Percentiles rank a stretch among this genome's conserved stretches.
Evolutionary conservation across 1,140 invertebrate species (phyloP).

Genomic region (Drosophila chauvacae): DNA sequence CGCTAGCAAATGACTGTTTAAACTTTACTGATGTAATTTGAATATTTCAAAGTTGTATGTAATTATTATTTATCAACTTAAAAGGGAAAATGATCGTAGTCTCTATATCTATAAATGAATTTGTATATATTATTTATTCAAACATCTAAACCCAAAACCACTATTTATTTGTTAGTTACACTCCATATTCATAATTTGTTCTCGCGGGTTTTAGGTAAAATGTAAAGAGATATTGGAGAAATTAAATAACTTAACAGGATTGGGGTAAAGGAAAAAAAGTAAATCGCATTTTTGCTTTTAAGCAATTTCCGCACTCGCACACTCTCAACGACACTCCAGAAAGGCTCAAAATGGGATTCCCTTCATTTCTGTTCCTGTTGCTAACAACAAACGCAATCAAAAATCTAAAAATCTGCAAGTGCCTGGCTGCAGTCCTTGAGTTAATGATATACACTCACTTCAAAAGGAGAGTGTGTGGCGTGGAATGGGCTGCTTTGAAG

Average conservation of each 20-base stretch:
- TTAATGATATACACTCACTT: conserved; percentile 82
- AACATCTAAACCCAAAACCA: neutral
- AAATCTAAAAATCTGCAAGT: conserved; percentile 72
- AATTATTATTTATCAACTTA: neutral
- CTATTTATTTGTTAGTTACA: neutral
- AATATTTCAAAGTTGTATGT: neutral
- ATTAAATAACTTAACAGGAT: neutral
- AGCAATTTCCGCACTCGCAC: conserved; percentile 72
- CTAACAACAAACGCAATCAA: conserved; percentile 66
- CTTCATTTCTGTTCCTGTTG: conserved; percentile 29
- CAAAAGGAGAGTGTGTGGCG: conserved; percentile 52
- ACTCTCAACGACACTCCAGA: conserved; percentile 49
- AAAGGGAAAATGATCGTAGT: too few relatives aligned
- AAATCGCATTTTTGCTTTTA: conserved; percentile 69
- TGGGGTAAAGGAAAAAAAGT: conserved; percentile 26
- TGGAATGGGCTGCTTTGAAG: neutral
- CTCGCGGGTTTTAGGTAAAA: neutral
- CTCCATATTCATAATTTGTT: neutral
- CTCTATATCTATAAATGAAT: neutral
- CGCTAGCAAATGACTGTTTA: conserved; percentile 47
- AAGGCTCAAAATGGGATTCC: conserved; percentile 63
- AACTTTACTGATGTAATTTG: neutral
- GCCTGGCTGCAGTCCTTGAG: conserved; percentile 68
- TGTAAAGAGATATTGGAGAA: neutral
- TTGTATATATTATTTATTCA: neutral